These are phyloP conservation scores for Dunckerocampus dactyliophorus DNA, from an alignment of 2,113 vertebrate species.

Conservation along the genomic window DNA sequence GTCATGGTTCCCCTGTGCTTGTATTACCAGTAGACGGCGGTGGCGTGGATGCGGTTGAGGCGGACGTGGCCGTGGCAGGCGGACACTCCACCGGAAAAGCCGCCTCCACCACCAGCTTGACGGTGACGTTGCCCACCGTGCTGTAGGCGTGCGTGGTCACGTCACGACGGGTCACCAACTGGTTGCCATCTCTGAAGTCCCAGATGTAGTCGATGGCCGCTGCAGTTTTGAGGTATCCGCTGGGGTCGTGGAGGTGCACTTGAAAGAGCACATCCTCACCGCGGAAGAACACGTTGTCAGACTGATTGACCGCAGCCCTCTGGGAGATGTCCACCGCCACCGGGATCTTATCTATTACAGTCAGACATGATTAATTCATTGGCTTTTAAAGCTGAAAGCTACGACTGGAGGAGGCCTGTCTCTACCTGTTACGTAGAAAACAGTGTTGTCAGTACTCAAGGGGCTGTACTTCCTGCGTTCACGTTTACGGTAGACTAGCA, in stretches of 20 bases:
- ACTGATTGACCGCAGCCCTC: conserved; percentile 79
- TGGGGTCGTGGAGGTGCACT: conserved; percentile 86
- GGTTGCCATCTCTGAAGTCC: conserved; percentile 86
- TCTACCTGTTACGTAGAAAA: conserved; percentile 84
- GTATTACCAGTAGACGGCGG: conserved; percentile 40
- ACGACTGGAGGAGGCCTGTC: neutral
- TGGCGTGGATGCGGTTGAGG: conserved; percentile 42
- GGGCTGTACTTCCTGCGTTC: conserved; percentile 72
- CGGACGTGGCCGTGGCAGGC: conserved; percentile 58
- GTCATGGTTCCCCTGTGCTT: neutral
- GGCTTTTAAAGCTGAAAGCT: no score
- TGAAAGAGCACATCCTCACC: conserved; percentile 80
- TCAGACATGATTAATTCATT: neutral
- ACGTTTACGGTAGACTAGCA: conserved; percentile 80
- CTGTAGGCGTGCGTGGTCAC: conserved; percentile 79
- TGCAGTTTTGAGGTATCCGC: conserved; percentile 82
- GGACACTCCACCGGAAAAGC: conserved; percentile 78
- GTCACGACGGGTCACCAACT: conserved; percentile 76
- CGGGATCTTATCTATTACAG: conserved; percentile 83
- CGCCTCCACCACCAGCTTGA: conserved; percentile 83
- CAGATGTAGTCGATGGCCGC: conserved; percentile 80
- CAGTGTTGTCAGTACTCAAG: conserved; percentile 67
- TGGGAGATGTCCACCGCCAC: conserved; percentile 82
- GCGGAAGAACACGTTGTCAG: conserved; percentile 81
- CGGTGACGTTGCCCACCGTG: conserved; percentile 75